Evolutionary conservation across 2,113 vertebrate genomes (phyloP).

Genomic region (Colossoma macropomum): DNA sequence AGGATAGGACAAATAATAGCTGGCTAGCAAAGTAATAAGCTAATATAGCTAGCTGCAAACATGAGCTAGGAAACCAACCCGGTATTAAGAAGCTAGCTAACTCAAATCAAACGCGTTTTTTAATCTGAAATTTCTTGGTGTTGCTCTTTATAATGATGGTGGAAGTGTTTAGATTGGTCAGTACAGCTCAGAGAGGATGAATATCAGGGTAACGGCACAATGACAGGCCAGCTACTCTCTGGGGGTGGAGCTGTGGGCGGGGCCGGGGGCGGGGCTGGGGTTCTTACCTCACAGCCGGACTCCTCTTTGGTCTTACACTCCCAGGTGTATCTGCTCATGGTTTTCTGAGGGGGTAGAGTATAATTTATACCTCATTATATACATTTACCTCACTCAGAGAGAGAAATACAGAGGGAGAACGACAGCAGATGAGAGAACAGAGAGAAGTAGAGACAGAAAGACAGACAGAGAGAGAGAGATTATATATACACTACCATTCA

Average conservation of each 20-base stretch:
- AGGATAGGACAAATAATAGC: not conserved
- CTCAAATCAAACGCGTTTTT: no score
- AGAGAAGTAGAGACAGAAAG: no score
- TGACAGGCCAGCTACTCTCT: conserved; percentile 57
- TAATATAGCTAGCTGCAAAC: no score
- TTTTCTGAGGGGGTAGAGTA: conserved; percentile 82
- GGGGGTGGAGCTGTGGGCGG: conserved; percentile 48
- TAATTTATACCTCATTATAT: conserved; percentile 77
- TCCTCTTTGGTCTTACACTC: conserved; percentile 87
- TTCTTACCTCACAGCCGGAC: conserved; percentile 82
- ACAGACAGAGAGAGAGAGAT: no score
- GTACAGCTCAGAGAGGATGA: conserved; percentile 61
- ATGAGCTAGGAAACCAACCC: no score
- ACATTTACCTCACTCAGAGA: conserved; percentile 63
- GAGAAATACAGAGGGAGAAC: no score
- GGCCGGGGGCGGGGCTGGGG: conserved; percentile 55
- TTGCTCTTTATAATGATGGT: not conserved
- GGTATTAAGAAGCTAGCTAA: no score
- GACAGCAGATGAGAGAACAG: no score
- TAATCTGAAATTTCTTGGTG: no score
- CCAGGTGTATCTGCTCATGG: conserved; percentile 88
- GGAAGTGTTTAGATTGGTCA: conserved; percentile 49
- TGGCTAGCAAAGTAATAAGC: no score
- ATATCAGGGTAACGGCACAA: conserved; percentile 74
- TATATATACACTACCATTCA: no score